Evolutionary conservation across 2,113 vertebrate genomes (phyloP).

Genomic region (Philantomba maxwellii): DNA sequence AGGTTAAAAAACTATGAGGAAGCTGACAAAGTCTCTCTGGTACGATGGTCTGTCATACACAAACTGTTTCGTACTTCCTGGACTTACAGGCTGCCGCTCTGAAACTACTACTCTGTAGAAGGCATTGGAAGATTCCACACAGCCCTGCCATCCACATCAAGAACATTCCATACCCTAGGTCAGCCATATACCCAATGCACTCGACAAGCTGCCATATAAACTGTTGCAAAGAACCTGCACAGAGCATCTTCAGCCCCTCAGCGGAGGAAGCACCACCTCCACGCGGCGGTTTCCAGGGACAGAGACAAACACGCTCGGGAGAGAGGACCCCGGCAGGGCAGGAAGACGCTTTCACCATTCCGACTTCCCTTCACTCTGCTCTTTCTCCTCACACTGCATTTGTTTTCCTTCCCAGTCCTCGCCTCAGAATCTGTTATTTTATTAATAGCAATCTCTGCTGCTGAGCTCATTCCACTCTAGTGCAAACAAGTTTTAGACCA

Average conservation of each 20-base stretch:
- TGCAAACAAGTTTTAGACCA: neutral
- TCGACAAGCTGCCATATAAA: neutral
- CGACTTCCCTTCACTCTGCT: neutral
- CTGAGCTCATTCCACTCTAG: neutral
- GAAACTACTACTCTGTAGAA: neutral
- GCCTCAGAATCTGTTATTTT: neutral
- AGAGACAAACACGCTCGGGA: accelerated
- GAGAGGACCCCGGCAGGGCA: neutral
- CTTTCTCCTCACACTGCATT: neutral
- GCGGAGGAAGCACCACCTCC: neutral
- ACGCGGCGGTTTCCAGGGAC: accelerated
- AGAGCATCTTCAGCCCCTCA: neutral
- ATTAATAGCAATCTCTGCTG: neutral
- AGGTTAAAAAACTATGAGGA: neutral
- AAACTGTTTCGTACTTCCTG: neutral
- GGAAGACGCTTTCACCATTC: neutral
- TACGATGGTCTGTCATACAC: neutral
- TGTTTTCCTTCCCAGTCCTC: neutral
- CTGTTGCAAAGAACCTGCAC: neutral
- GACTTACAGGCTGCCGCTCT: too few relatives aligned
- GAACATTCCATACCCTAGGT: neutral
- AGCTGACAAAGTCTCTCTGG: neutral
- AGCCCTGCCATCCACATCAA: neutral
- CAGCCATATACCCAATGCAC: neutral
- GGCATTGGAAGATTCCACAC: neutral